Evolutionary conservation across 2,797 vertebrate species (phyloP).

Genomic region (Tachyglossus aculeatus): DNA sequence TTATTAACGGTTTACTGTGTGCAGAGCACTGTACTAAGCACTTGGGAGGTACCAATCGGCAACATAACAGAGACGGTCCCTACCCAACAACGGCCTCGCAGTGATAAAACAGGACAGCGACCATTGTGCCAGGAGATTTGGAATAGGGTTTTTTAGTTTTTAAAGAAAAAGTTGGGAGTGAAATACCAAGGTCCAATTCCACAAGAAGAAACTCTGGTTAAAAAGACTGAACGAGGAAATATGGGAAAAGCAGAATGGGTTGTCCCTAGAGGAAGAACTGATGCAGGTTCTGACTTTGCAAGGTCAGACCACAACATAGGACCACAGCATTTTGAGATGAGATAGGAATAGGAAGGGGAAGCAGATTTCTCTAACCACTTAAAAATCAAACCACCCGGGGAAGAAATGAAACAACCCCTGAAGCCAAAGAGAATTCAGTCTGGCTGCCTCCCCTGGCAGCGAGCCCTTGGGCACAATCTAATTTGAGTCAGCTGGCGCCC

Average conservation of each 20-base stretch:
- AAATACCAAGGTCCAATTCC: neutral
- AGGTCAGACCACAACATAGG: neutral
- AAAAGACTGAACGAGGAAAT: neutral
- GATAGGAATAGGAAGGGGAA: neutral
- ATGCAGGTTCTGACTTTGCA: neutral
- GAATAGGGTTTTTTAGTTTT: no score
- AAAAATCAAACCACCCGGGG: neutral
- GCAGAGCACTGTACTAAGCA: no score
- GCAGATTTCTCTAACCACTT: neutral
- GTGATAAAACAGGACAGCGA: no score
- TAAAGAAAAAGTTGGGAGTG: slow-evolving; percentile 1
- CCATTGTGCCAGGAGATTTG: no score
- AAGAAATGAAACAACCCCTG: neutral
- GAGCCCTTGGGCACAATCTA: neutral
- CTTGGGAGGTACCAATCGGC: no score
- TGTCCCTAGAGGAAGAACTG: neutral
- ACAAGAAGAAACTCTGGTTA: neutral
- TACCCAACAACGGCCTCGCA: no score
- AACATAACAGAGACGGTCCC: no score
- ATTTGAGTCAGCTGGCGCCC: neutral
- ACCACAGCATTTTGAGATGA: neutral
- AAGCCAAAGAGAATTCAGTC: neutral
- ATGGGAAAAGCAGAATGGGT: neutral
- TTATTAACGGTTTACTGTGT: no score
- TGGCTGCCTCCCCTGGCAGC: neutral